These are phyloP conservation scores for Agonum fuliginosum DNA, from an alignment of 2,888 invertebrate genomes.

Conservation along the genomic window DNA sequence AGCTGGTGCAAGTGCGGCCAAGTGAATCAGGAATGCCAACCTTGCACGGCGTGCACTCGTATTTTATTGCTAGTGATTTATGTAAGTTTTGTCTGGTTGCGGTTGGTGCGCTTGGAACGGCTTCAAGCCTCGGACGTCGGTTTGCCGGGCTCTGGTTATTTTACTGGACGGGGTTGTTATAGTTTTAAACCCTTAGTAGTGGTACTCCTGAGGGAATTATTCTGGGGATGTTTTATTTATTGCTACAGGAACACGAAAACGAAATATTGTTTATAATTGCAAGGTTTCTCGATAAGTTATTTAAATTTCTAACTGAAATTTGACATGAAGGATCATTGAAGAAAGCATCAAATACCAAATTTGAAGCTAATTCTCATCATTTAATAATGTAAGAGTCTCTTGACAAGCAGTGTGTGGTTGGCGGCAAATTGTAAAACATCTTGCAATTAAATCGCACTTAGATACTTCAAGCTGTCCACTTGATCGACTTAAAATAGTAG, in stretches of 20 bases:
- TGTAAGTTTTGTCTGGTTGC: conserved; percentile 32
- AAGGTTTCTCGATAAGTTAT: no score
- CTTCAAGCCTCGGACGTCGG: neutral
- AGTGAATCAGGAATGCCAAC: conserved; percentile 14
- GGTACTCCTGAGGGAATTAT: neutral
- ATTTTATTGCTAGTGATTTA: conserved; percentile 38
- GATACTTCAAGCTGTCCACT: no score
- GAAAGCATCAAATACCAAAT: no score
- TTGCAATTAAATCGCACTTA: no score
- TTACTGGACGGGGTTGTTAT: neutral
- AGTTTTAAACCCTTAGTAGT: neutral
- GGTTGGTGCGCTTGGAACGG: conserved; percentile 5
- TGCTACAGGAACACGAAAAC: neutral
- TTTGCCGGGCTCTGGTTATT: neutral
- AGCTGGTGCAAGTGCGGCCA: neutral
- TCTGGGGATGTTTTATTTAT: neutral
- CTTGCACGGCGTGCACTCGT: conserved; percentile 19
- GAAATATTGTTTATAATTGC: no score
- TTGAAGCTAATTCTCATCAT: no score
- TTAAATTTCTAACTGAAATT: no score
- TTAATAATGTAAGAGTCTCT: no score
- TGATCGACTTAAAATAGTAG: no score
- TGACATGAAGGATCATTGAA: no score
- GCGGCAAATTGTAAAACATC: no score
- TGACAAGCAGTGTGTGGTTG: no score